Evolutionary conservation across 2,888 invertebrate genomes (phyloP), one percentile per base, ranked within the genome.

Genomic region (Pilophorus perplexus): DNA sequence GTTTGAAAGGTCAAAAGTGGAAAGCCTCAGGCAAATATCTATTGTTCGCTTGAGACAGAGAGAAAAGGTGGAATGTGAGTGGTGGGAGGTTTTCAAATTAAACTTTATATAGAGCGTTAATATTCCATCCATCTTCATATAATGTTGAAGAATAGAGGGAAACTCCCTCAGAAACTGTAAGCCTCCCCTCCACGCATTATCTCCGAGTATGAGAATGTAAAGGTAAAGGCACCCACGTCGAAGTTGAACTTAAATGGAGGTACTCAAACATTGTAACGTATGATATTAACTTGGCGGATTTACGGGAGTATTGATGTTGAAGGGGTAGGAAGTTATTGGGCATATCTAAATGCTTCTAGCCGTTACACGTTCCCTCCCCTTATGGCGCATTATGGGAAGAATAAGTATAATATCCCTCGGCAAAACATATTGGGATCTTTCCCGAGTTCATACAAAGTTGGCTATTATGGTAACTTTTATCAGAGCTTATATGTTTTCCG

Each of bases 51-150:
- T n/a, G n/a, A n/a, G n/a, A n/a, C n/a, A n/a, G n/a, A n/a, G n/a
- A n/a, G n/a, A n/a, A n/a, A n/a, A n/a, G n/a, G n/a, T n/a, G n/a
- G n/a, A n/a, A n/a, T n/a, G 40, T 40, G 60, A 44, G 60, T 25
- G 52, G 28, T 16, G 18, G 12, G 37, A 37, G 55, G 28, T 28
- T 38, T 14, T 38, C 54, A 20, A 64, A 64, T 64, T 64, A 64
- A 64, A 64, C 64, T 54, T 64, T 54, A 54, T 64, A 64, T 38
- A 40, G 42, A 38, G 25, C 52, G 64, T 40, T 64, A 64, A 64
- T 64, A 64, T 42, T 27, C 64, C 50, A 64, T 64, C 42, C 54
- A 64, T 64, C 64, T 54, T 64, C 52, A 64, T 64, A 64, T 40
- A 62, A 62, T 62, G 48, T 22, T 20, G 62, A 62, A 62, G 59